These are phyloP conservation scores for Parasteatoda lunata DNA, from an alignment of 2,888 invertebrate species.

Conservation along the genomic window DNA sequence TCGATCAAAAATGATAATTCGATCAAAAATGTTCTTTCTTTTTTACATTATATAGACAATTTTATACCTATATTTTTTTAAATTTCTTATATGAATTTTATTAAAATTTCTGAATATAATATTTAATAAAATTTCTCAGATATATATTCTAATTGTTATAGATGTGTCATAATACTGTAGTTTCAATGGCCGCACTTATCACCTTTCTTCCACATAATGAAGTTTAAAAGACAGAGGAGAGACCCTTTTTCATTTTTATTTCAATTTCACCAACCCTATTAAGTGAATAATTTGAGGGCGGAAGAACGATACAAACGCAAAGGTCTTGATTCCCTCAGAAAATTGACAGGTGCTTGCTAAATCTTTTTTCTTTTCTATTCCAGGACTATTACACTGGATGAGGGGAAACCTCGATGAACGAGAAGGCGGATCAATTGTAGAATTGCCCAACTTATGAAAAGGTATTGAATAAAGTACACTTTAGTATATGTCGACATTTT, in stretches of 20 bases:
- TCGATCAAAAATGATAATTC: too few relatives aligned
- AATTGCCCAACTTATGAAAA: neutral
- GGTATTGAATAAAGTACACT: constrained; percentile 6
- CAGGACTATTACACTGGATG: neutral
- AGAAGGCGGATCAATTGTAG: constrained; percentile 11
- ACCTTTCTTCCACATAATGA: neutral
- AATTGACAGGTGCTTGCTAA: constrained; percentile 34
- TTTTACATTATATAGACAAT: too few relatives aligned
- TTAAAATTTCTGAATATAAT: too few relatives aligned
- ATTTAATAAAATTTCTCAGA: too few relatives aligned
- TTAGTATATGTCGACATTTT: neutral
- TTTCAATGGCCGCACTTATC: neutral
- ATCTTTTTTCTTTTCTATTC: constrained; percentile 1
- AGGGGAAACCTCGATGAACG: constrained; percentile 12
- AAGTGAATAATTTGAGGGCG: constrained; percentile 31
- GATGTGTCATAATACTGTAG: too few relatives aligned
- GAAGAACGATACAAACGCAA: constrained; percentile 18
- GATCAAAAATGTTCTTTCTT: too few relatives aligned
- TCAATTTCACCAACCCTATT: neutral
- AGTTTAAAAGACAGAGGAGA: neutral
- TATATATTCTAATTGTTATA: too few relatives aligned
- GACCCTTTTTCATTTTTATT: constrained; percentile 2
- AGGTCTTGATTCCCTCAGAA: constrained; percentile 29
- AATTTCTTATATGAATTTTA: too few relatives aligned
- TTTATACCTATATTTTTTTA: too few relatives aligned